phyloP scores from a whole-genome alignment of 1,140 invertebrate genomes.

The Lepidurus packardi region DNA sequence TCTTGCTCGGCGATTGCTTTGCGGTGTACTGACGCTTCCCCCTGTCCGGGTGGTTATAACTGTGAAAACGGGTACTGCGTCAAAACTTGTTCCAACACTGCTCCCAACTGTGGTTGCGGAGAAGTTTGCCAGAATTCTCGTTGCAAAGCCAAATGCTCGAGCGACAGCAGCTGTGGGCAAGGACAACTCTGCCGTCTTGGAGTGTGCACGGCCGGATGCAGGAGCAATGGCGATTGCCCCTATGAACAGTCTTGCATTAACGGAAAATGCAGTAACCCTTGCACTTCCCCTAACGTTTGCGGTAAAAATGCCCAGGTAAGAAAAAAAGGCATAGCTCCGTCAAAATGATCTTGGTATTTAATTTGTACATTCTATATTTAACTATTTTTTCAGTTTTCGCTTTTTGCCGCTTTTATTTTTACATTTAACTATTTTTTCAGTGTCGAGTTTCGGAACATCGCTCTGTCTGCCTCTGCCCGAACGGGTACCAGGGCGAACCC shows the following conservation, averaged over 20 bases:
- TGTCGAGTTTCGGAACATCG: slow-evolving; percentile 29
- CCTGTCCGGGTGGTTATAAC: slow-evolving; percentile 51
- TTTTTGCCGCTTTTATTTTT: too few species aligned
- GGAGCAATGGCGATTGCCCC: slow-evolving; percentile 69
- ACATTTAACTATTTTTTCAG: slow-evolving; percentile 57
- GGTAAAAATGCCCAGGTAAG: slow-evolving; percentile 38
- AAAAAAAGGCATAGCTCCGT: slow-evolving; percentile 35
- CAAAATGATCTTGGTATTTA: slow-evolving; percentile 44
- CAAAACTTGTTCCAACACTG: slow-evolving; percentile 41
- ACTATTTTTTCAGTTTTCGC: slow-evolving; percentile 64
- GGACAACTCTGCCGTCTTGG: slow-evolving; percentile 60
- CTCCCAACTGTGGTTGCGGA: slow-evolving; percentile 41
- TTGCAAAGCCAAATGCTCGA: slow-evolving; percentile 52
- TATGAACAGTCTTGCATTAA: slow-evolving; percentile 66
- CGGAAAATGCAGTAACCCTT: slow-evolving; percentile 69
- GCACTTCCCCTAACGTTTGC: slow-evolving; percentile 49
- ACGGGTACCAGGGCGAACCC: slow-evolving; percentile 63
- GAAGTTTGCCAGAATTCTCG: slow-evolving; percentile 41
- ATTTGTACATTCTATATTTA: neutral
- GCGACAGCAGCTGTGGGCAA: slow-evolving; percentile 59
- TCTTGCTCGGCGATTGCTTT: slow-evolving; percentile 51
- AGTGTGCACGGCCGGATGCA: slow-evolving; percentile 65
- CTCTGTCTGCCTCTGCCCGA: slow-evolving; percentile 49
- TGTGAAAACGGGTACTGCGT: slow-evolving; percentile 69
- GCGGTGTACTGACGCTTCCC: slow-evolving; percentile 53